Conservation (phyloP, 2,797 vertebrate genomes). For the Sciurus carolinensis region DNA sequence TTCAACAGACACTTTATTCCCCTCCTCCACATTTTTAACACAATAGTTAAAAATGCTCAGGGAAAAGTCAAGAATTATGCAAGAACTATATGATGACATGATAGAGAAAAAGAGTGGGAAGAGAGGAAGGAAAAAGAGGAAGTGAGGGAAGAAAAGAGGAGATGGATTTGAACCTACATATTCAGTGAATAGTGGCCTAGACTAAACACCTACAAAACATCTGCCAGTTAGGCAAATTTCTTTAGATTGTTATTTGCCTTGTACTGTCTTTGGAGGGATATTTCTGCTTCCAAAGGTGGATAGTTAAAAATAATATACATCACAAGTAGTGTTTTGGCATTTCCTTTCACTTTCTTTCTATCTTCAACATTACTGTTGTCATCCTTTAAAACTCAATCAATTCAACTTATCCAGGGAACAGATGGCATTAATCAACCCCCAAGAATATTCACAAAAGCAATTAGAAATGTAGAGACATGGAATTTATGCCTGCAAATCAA, state of each 20-base stretch:
- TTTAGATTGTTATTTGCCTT: background rate
- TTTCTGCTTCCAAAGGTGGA: slow-evolving; percentile 60
- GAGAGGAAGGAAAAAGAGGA: background rate
- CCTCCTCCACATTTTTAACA: background rate
- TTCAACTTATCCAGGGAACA: slow-evolving; percentile 82
- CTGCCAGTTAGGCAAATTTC: slow-evolving; percentile 48
- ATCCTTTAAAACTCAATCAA: slow-evolving; percentile 82
- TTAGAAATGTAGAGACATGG: slow-evolving; percentile 76
- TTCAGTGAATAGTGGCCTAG: slow-evolving; percentile 48
- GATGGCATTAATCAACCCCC: slow-evolving; percentile 83
- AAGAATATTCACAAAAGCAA: slow-evolving; percentile 80
- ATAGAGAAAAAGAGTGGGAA: background rate
- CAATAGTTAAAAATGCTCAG: background rate
- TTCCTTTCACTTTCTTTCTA: slow-evolving; percentile 49
- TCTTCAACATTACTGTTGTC: slow-evolving; percentile 77
- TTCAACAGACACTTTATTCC: background rate
- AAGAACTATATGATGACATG: background rate
- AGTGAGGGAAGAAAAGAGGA: background rate
- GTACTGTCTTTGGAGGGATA: slow-evolving; percentile 42
- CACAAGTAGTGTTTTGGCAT: slow-evolving; percentile 66
- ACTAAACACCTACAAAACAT: slow-evolving; percentile 63
- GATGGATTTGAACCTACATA: background rate
- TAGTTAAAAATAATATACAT: slow-evolving; percentile 85
- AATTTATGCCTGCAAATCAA: slow-evolving; percentile 83
- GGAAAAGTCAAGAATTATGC: background rate